Base-by-base conservation (phyloP, 2,888 invertebrate species). In the Melikaiella ostensackeni region DNA sequence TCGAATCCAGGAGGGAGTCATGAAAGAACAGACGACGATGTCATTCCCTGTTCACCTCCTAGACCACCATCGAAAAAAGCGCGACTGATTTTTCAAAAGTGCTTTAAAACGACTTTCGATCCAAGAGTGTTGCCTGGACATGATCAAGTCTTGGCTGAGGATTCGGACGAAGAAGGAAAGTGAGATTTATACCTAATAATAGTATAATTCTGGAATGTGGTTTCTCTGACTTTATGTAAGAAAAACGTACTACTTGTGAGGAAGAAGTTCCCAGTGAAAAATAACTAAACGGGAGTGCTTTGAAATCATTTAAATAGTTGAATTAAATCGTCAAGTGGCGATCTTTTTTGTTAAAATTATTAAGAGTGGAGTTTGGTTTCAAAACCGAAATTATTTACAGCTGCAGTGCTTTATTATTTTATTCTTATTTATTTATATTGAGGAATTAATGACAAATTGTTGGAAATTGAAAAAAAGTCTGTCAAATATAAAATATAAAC, bases 51-150 rank as follows among this genome's bases (percentile, higher is more conserved):
- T 46, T 95, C 95, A 7, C 95, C 95, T 9, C 92, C 94, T 76
- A 92, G 93, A 7, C 94, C 93, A 33, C 93, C 92, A 73, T 92
- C 92, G 80, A 94, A 94, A 89, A 92, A 90, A 85, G 92, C 95
- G 0, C 93, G 94, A 87, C 92, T 93, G 1, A 94, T 96, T 76
- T 96, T 96, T 86, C 94, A 94, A 80, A 93, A 95, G 79, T 96
- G 96, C 89, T 96, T 95, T 90, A 95, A 96, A 90, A 92, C 93
- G 63, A 96, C 96, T n/a, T 95, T 94, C 86, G 93, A 95, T 85
- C 93, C 94, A 11, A 92, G 92, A 83, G 89, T 88, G 80, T 83
- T 92, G 62, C 93, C 93, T 79, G 93, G 94, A 57, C 93, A 93
- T 82, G 93, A 94, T 84, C 92, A 92, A 70, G 92, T 96, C 61